These are phyloP conservation scores for Brachypalpus laphriformis DNA, from an alignment of 2,888 invertebrate genomes.

Conservation along the genomic window DNA sequence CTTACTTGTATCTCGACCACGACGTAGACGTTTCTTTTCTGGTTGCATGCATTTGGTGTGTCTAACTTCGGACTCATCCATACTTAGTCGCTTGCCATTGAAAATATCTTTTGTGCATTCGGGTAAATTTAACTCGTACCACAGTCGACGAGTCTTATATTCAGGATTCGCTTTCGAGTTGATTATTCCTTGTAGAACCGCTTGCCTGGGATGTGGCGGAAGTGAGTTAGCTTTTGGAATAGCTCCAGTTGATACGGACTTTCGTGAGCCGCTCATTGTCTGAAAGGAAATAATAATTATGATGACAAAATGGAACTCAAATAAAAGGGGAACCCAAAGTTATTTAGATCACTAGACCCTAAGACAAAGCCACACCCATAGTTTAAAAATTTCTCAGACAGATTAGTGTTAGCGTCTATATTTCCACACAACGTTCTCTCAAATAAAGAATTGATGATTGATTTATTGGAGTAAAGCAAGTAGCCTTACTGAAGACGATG, in stretches of 20 bases:
- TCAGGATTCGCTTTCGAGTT: slow-evolving; percentile 81
- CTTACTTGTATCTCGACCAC: slow-evolving; percentile 80
- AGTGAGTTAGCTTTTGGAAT: slow-evolving; percentile 50
- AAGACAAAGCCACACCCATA: too few relatives aligned
- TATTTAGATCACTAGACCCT: too few relatives aligned
- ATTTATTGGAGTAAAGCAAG: too few relatives aligned
- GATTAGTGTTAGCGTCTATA: too few relatives aligned
- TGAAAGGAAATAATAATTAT: neutral
- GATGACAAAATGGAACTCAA: too few relatives aligned
- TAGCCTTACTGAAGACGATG: too few relatives aligned
- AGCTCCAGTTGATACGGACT: slow-evolving; percentile 31
- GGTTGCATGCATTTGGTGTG: slow-evolving; percentile 82
- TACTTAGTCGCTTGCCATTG: slow-evolving; percentile 84
- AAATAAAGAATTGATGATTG: too few relatives aligned
- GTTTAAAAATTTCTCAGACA: too few relatives aligned
- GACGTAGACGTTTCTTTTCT: slow-evolving; percentile 77
- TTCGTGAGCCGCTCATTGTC: slow-evolving; percentile 24
- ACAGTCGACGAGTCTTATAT: slow-evolving; percentile 80
- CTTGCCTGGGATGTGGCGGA: slow-evolving; percentile 77
- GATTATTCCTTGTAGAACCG: slow-evolving; percentile 78
- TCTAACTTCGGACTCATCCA: slow-evolving; percentile 84
- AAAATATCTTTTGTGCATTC: slow-evolving; percentile 78
- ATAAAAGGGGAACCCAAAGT: too few relatives aligned
- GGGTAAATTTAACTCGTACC: slow-evolving; percentile 82
- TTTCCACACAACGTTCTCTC: too few relatives aligned